Evolutionary conservation across 2,888 invertebrate genomes (phyloP).

Genomic region (Scelioninae gen. 1): DNA sequence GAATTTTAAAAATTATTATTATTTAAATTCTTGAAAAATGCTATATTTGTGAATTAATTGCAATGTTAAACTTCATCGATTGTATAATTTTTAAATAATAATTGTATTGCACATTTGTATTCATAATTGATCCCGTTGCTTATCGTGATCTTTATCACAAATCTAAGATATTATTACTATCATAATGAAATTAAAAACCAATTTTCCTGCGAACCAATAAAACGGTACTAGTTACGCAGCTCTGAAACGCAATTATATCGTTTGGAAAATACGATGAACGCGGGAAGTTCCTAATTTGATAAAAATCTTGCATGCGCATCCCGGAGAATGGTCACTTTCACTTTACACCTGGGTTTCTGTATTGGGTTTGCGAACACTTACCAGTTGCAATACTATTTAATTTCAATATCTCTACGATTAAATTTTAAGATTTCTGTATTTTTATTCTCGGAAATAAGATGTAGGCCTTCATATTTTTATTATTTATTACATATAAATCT

Average conservation of each 20-base stretch:
- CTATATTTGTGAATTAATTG: neutral
- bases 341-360: neutral
- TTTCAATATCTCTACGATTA: neutral
- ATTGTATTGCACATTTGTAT: neutral
- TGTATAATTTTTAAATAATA: neutral
- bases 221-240: neutral
- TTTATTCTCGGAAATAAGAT: too few relatives aligned
- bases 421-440: too few relatives aligned
- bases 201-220: neutral
- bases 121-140: neutral
- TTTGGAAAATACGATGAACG: neutral
- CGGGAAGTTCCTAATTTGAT: slow-evolving; percentile 3
- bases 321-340: slow-evolving; percentile 3
- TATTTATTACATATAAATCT: too few relatives aligned
- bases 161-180: neutral
- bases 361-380: neutral
- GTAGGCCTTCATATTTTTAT: too few relatives aligned
- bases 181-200: neutral
- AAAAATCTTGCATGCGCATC: slow-evolving; percentile 3
- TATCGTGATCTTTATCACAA: neutral
- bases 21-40: neutral
- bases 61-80: neutral
- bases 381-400: neutral
- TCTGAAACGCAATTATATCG: neutral
- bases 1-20: neutral